Percentiles rank a stretch among this genome's conserved stretches.
Evolutionary conservation across 1,140 invertebrate species (phyloP).

Genomic region (Anoplolepis gracilipes): DNA sequence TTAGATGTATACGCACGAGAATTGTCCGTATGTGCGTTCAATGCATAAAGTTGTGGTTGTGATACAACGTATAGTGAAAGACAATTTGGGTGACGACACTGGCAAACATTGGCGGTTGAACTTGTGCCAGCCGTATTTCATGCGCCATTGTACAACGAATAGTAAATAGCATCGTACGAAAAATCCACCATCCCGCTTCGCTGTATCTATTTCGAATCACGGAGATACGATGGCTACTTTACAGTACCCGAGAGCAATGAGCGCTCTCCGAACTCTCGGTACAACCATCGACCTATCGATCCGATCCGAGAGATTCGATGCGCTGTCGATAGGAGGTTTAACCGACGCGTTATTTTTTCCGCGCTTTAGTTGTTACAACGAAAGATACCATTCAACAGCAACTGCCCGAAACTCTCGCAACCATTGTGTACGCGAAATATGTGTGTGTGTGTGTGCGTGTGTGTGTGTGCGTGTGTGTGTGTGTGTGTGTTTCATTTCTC

Average conservation of each 20-base stretch:
- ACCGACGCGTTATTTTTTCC: constrained; percentile 22
- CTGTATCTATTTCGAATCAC: constrained; percentile 45
- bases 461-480: too few relatives aligned
- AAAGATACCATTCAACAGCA: constrained; percentile 39
- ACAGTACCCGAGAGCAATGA: constrained; percentile 18
- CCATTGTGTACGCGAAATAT: too few relatives aligned
- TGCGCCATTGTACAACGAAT: constrained; percentile 53
- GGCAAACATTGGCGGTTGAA: constrained; percentile 57
- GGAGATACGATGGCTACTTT: not conserved
- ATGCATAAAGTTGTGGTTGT: constrained; percentile 37
- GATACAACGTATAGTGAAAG: constrained; percentile 46
- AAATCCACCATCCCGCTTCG: constrained; percentile 33
- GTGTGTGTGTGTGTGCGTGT: not conserved
- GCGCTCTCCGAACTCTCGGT: constrained; percentile 3
- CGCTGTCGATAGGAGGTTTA: constrained; percentile 6
- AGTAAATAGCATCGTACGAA: constrained; percentile 54
- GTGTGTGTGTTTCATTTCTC: constrained; percentile 22
- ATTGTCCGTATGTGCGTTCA: constrained; percentile 17
- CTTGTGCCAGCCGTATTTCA: constrained; percentile 60
- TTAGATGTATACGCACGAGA: constrained; percentile 2
- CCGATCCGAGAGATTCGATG: constrained; percentile 6
- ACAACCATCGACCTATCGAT: constrained; percentile 42
- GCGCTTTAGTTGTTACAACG: not conserved
- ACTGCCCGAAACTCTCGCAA: constrained; percentile 13
- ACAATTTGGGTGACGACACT: constrained; percentile 57